These are phyloP conservation scores for Rhabdomys dilectus DNA, from an alignment of 2,113 vertebrate genomes.

Conservation along the genomic window DNA sequence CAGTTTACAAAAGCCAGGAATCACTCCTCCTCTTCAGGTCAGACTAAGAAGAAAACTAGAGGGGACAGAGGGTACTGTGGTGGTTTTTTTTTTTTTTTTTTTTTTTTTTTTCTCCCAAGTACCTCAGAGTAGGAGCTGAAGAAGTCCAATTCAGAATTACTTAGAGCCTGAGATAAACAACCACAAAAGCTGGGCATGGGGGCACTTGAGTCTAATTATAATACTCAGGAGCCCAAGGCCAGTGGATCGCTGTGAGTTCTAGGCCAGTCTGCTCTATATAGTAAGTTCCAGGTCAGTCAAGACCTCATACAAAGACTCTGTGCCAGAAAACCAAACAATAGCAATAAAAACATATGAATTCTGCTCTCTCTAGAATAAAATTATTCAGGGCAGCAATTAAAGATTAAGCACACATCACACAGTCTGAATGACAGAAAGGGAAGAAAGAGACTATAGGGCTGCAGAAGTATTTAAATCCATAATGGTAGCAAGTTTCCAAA, in stretches of 20 bases:
- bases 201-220: background rate
- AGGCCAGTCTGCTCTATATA: background rate
- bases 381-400: no score
- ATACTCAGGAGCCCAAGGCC: background rate
- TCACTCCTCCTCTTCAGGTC: background rate
- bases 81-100: no score
- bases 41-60: background rate
- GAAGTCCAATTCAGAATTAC: background rate
- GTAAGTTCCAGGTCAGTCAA: background rate
- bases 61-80: background rate
- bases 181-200: no score
- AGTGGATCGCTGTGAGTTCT: background rate
- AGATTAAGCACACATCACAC: background rate
- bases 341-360: background rate
- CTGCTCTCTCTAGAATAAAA: background rate
- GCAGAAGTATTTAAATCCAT: background rate
- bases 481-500: background rate
- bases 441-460: background rate
- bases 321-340: background rate
- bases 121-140: background rate
- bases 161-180: background rate
- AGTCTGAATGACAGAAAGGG: background rate
- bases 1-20: background rate
- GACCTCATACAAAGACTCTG: background rate
- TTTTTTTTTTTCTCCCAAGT: no score